Conservation (phyloP, 92 coral and sea anemone species). For the Micromussa lordhowensis region DNA sequence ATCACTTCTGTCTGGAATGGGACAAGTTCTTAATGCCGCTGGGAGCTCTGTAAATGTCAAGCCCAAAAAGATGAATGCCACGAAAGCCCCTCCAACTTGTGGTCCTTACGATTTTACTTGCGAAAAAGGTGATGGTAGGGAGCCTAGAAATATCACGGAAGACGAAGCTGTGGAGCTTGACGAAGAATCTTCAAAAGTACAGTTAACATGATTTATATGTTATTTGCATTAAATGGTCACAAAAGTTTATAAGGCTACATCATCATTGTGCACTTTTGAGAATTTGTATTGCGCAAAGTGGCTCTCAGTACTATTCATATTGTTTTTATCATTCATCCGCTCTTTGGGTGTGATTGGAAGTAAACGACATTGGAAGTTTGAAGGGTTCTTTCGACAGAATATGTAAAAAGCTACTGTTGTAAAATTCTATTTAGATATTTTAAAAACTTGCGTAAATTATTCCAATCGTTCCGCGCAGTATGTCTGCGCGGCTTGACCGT, state of each 20-base stretch:
- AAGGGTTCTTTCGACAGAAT: too few species aligned
- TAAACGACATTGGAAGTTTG: too few species aligned
- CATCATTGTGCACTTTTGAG: too few species aligned
- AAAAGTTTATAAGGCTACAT: too few species aligned
- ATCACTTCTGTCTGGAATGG: slow-evolving; percentile 52
- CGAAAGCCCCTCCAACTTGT: slow-evolving; percentile 37
- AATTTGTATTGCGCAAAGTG: too few species aligned
- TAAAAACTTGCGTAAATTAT: background rate
- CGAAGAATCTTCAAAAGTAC: slow-evolving; percentile 37
- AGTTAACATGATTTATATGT: background rate
- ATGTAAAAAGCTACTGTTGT: too few species aligned
- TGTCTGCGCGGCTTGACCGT: background rate
- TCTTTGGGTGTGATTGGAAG: too few species aligned
- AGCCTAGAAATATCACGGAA: slow-evolving; percentile 8
- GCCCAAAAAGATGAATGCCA: slow-evolving; percentile 27
- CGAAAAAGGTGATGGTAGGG: background rate
- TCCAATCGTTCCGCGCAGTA: background rate
- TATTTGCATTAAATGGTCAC: background rate
- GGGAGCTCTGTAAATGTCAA: slow-evolving; percentile 31
- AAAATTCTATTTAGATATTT: too few species aligned
- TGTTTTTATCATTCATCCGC: too few species aligned
- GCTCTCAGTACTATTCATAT: too few species aligned
- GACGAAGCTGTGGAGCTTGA: slow-evolving; percentile 36
- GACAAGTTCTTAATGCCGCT: slow-evolving; percentile 58
- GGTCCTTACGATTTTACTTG: slow-evolving; percentile 33